Percentiles rank a stretch among this genome's conserved stretches.
These are phyloP conservation scores for Drosophila planitibia DNA, from an alignment of 2,888 invertebrate genomes.

Conservation along the genomic window DNA sequence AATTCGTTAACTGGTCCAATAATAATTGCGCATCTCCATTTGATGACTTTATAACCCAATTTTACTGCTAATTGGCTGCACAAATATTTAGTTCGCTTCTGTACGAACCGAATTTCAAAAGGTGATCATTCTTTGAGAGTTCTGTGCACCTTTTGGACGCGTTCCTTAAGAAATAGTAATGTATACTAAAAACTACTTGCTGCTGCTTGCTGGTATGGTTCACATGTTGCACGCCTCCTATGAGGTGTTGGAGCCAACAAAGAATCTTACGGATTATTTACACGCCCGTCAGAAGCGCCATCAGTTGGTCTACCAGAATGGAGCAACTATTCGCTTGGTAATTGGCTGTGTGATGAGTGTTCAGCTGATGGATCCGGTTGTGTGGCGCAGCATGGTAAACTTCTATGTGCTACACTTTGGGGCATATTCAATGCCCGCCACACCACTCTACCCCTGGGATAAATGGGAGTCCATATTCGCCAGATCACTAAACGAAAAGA, in stretches of 20 bases:
- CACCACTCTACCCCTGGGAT: conserved; percentile 81
- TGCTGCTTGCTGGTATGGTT: conserved; percentile 25
- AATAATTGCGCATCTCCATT: neutral
- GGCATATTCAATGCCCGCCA: conserved; percentile 74
- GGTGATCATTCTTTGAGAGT: conserved; percentile 22
- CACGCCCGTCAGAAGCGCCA: conserved; percentile 61
- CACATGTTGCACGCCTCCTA: conserved; percentile 27
- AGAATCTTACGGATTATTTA: conserved; percentile 57
- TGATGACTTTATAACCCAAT: conserved; percentile 59
- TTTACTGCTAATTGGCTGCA: conserved; percentile 38
- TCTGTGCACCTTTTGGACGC: conserved; percentile 13
- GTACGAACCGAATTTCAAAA: neutral
- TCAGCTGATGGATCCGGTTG: conserved; percentile 72
- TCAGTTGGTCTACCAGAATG: conserved; percentile 57
- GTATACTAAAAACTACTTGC: conserved; percentile 19
- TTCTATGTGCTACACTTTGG: conserved; percentile 77
- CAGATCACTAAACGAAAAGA: conserved; percentile 63
- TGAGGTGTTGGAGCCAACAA: conserved; percentile 37
- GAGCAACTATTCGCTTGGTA: conserved; percentile 56
- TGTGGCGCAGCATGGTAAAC: conserved; percentile 78
- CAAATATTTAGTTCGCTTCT: conserved; percentile 39
- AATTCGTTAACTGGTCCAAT: neutral
- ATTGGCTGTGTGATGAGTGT: conserved; percentile 75
- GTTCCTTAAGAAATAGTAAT: conserved; percentile 10
- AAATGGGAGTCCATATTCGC: conserved; percentile 81